These are phyloP conservation scores for Novumbra hubbsi DNA, from an alignment of 2,797 vertebrate genomes.

Conservation along the genomic window DNA sequence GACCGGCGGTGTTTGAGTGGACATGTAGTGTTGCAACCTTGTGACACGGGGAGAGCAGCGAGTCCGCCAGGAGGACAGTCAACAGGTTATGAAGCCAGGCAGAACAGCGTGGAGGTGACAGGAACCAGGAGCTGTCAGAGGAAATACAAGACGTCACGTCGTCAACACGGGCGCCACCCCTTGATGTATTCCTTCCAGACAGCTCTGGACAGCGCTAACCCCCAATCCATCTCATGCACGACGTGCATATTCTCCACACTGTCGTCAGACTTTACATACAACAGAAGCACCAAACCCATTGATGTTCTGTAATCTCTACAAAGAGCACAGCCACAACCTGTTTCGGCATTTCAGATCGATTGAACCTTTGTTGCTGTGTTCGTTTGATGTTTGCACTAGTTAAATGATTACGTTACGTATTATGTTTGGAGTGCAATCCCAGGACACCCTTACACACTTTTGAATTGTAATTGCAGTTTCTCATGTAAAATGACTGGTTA, in stretches of 20 bases:
- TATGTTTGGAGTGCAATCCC: not conserved
- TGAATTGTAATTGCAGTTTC: too few relatives aligned
- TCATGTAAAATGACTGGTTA: too few relatives aligned
- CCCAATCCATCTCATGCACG: not conserved
- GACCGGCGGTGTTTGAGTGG: slow-evolving; percentile 64
- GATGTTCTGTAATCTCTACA: not conserved
- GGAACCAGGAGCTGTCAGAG: slow-evolving; percentile 65
- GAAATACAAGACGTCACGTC: slow-evolving; percentile 51
- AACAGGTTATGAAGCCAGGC: slow-evolving; percentile 61
- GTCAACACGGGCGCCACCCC: slow-evolving; percentile 40
- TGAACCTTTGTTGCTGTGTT: not conserved
- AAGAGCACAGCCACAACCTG: not conserved
- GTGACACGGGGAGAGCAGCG: slow-evolving; percentile 45
- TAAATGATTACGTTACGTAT: not conserved
- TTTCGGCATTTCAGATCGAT: slow-evolving; percentile 29
- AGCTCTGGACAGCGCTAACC: slow-evolving; percentile 36
- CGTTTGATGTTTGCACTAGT: not conserved
- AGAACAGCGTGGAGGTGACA: slow-evolving; percentile 55
- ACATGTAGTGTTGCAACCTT: slow-evolving; percentile 54
- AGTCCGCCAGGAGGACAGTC: slow-evolving; percentile 38
- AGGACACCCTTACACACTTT: not conserved
- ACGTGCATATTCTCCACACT: slow-evolving; percentile 16
- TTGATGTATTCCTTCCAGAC: slow-evolving; percentile 50
- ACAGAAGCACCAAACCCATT: not conserved
- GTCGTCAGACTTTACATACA: not conserved